Conservation (phyloP, 1,140 invertebrate species). For the Cylas formicarius region DNA sequence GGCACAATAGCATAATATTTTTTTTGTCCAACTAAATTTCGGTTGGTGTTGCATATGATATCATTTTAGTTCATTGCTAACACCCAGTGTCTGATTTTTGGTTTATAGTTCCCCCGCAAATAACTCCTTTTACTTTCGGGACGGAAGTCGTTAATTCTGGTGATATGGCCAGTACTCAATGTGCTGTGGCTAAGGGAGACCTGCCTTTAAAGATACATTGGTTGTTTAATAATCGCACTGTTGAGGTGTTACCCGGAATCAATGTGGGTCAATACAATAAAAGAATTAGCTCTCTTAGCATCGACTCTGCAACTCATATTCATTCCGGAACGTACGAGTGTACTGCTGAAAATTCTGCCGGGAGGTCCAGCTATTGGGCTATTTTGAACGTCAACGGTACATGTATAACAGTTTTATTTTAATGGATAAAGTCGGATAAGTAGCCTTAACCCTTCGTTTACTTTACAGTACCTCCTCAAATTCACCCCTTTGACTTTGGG, state of each 20-base stretch:
- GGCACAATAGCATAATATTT: too few species aligned
- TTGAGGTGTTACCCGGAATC: slow-evolving; percentile 22
- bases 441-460: background rate
- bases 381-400: slow-evolving; percentile 27
- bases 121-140: slow-evolving; percentile 65
- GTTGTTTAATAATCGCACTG: slow-evolving; percentile 29
- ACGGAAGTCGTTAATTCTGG: slow-evolving; percentile 61
- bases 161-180: slow-evolving; percentile 55
- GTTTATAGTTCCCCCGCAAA: slow-evolving; percentile 56
- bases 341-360: slow-evolving; percentile 67
- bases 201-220: slow-evolving; percentile 54
- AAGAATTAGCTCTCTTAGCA: slow-evolving; percentile 51
- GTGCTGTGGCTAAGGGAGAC: slow-evolving; percentile 61
- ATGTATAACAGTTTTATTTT: background rate
- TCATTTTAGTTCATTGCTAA: too few species aligned
- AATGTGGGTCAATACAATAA: slow-evolving; percentile 44
- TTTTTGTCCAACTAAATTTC: too few species aligned
- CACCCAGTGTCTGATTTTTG: slow-evolving; percentile 14
- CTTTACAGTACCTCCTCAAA: slow-evolving; percentile 31
- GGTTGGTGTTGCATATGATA: too few species aligned
- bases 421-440: background rate
- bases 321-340: slow-evolving; percentile 67
- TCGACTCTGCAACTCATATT: slow-evolving; percentile 43
- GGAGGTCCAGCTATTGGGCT: slow-evolving; percentile 33
- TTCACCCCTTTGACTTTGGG: slow-evolving; percentile 41